A percentile compares a stretch with the other conserved stretches of the same genome.
Evolutionary conservation across 2,113 vertebrate species (phyloP).

Genomic region (Microcebus tavaratra): DNA sequence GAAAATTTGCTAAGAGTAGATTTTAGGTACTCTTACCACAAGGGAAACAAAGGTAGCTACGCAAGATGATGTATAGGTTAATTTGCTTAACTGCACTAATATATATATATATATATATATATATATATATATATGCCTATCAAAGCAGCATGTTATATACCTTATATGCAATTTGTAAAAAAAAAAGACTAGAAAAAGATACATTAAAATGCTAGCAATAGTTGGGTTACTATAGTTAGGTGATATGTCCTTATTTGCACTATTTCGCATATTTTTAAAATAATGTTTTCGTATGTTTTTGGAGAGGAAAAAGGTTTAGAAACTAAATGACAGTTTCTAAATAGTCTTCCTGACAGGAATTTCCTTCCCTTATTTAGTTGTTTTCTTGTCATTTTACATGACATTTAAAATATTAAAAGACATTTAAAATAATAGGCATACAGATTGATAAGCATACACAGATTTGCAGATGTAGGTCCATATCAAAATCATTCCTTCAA

Average conservation of each 20-base stretch:
- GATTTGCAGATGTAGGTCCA: neutral
- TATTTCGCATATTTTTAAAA: neutral
- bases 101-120: neutral
- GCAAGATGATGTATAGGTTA: neutral
- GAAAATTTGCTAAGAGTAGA: neutral
- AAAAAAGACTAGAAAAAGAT: neutral
- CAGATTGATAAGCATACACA: neutral
- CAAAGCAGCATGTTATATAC: neutral
- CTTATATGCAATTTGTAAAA: neutral
- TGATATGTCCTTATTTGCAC: neutral
- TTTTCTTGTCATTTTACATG: neutral
- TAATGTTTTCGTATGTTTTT: conserved; percentile 18
- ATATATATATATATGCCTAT: neutral
- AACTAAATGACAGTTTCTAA: neutral
- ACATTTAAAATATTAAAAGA: neutral
- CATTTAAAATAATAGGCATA: neutral
- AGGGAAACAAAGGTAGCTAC: neutral
- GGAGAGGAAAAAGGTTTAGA: neutral
- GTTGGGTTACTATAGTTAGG: neutral
- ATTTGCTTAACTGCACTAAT: neutral
- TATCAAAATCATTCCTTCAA: neutral
- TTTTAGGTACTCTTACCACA: neutral
- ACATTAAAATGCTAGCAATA: neutral
- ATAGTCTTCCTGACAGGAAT: neutral
- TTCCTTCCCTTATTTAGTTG: neutral